These are phyloP conservation scores for Malurus alboscapulatus DNA, from an alignment of 2,113 vertebrate genomes.

Conservation along the genomic window DNA sequence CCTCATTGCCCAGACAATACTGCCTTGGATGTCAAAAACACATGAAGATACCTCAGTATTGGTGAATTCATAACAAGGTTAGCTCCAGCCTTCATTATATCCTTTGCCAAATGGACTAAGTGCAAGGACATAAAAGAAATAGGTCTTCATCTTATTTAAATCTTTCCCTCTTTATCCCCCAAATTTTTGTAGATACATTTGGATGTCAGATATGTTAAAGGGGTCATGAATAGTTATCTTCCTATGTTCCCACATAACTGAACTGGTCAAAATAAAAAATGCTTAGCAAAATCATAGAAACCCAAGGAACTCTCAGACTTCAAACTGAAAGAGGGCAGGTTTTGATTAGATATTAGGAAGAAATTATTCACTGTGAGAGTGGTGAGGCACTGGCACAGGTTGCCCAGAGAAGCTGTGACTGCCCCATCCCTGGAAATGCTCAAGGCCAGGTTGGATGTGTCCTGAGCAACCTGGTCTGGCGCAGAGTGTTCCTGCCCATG, in stretches of 20 bases:
- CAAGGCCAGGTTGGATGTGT: not conserved
- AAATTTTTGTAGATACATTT: not conserved
- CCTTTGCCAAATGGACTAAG: not conserved
- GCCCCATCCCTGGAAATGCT: not conserved
- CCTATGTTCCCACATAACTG: not conserved
- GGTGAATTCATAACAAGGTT: not conserved
- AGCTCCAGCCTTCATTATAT: not conserved
- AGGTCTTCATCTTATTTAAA: not conserved
- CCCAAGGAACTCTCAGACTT: not conserved
- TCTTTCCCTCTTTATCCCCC: not conserved
- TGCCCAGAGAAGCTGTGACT: not conserved
- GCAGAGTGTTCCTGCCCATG: not conserved
- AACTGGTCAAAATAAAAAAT: not conserved
- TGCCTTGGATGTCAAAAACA: not conserved
- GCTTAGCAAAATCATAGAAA: not conserved
- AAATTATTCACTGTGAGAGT: not conserved
- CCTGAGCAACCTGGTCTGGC: rapidly evolving
- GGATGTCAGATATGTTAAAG: not conserved
- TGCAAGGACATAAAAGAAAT: not conserved
- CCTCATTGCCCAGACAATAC: not conserved
- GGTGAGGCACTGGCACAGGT: not conserved
- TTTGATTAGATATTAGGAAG: not conserved
- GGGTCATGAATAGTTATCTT: not conserved
- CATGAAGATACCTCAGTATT: not conserved
- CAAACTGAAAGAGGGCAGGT: not conserved